phyloP scores from a whole-genome alignment of 2,888 invertebrate species.

The Phaedon cochleariae region DNA sequence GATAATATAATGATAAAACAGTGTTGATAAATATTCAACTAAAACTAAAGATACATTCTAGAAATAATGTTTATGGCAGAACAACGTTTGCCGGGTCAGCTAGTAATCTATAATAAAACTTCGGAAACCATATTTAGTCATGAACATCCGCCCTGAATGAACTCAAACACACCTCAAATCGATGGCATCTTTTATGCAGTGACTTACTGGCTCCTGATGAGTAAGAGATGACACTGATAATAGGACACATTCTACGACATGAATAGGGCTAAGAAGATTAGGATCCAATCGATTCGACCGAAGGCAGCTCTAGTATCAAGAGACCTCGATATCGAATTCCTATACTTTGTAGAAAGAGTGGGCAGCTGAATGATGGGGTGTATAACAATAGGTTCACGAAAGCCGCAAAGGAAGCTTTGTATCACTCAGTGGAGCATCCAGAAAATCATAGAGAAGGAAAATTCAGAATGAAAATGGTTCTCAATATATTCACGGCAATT shows the following conservation, averaged over 20 bases:
- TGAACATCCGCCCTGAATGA: no score
- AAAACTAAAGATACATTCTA: no score
- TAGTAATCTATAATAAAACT: no score
- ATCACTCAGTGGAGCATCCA: neutral
- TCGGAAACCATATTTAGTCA: no score
- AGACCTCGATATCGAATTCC: neutral
- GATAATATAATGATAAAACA: no score
- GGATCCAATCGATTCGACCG: neutral
- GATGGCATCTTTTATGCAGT: no score
- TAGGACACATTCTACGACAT: neutral
- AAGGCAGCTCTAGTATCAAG: neutral
- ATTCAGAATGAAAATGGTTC: neutral
- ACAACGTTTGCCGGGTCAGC: no score
- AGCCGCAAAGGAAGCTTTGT: neutral
- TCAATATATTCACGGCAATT: no score
- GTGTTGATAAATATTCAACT: no score
- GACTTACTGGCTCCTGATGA: neutral
- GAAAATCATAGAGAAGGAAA: neutral
- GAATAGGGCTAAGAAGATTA: neutral
- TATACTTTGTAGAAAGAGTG: neutral
- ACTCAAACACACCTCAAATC: no score
- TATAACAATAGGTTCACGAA: neutral
- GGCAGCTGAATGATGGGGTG: neutral
- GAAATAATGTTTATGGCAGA: no score
- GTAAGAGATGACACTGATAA: neutral